Evolutionary conservation across 2,797 vertebrate species (phyloP).

Genomic region (Pempheris klunzingeri): DNA sequence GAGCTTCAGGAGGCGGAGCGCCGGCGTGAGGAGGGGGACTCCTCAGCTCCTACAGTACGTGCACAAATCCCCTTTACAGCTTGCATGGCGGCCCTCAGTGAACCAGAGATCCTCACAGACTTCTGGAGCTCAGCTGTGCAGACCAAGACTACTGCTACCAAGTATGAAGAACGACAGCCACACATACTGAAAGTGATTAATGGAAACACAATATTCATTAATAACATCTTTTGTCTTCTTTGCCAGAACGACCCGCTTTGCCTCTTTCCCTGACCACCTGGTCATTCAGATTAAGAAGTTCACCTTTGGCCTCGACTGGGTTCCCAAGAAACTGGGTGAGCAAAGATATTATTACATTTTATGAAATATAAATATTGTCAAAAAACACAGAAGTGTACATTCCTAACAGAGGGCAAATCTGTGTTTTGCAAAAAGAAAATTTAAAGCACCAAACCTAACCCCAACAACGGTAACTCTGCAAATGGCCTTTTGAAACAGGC

Average conservation of each 20-base stretch:
- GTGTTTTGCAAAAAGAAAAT: neutral
- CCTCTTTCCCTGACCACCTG: constrained; percentile 98
- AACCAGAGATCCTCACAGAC: constrained; percentile 96
- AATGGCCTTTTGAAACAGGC: too few species aligned
- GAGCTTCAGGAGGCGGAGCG: constrained; percentile 95
- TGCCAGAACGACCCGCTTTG: constrained; percentile 95
- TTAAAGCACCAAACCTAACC: neutral
- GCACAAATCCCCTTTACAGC: constrained; percentile 96
- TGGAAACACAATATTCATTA: constrained; percentile 13
- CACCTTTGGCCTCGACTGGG: constrained; percentile 98
- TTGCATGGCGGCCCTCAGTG: constrained; percentile 96
- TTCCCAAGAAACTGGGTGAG: constrained; percentile 98
- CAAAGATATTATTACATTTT: constrained; percentile 10
- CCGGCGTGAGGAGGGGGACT: constrained; percentile 92
- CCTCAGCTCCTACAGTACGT: constrained; percentile 90
- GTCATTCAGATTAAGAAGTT: constrained; percentile 99
- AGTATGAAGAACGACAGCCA: constrained; percentile 83
- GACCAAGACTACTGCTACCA: constrained; percentile 96
- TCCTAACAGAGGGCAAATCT: neutral
- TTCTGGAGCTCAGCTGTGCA: constrained; percentile 99
- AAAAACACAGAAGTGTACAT: neutral
- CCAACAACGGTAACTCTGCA: too few species aligned
- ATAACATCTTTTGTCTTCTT: constrained; percentile 27
- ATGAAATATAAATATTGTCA: too few species aligned
- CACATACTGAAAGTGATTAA: neutral